Percentiles rank a stretch among this genome's conserved stretches.
Conservation (phyloP, 2,797 vertebrate genomes). For the Pogoniulus pusillus region DNA sequence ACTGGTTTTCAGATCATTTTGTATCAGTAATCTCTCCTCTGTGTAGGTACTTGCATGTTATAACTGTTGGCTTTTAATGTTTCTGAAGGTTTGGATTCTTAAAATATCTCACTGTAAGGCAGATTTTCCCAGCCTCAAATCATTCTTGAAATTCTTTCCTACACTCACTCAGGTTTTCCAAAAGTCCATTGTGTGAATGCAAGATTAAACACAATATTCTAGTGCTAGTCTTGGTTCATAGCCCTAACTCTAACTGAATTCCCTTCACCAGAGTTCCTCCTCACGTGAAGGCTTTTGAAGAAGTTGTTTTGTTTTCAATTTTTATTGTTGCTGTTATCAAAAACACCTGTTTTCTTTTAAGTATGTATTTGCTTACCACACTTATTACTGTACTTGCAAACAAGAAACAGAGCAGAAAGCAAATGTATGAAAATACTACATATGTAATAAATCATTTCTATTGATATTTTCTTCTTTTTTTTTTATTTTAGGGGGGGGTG, state of each 20-base stretch:
- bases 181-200: background rate
- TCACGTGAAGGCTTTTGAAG: background rate
- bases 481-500: too few species aligned
- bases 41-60: conserved; percentile 4
- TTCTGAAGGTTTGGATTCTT: background rate
- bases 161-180: background rate
- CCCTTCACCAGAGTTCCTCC: background rate
- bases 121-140: background rate
- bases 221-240: background rate
- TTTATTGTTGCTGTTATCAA: background rate
- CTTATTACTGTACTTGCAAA: background rate
- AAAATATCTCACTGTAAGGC: background rate
- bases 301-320: background rate
- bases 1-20: background rate
- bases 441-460: background rate
- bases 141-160: background rate
- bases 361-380: background rate
- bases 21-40: background rate
- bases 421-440: background rate
- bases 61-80: background rate
- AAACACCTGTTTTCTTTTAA: background rate
- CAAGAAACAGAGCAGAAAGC: background rate
- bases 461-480: rapidly evolving
- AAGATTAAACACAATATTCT: background rate
- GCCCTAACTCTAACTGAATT: background rate